Conservation (phyloP, 2,113 vertebrate genomes). For the Sporophila hypoxantha region DNA sequence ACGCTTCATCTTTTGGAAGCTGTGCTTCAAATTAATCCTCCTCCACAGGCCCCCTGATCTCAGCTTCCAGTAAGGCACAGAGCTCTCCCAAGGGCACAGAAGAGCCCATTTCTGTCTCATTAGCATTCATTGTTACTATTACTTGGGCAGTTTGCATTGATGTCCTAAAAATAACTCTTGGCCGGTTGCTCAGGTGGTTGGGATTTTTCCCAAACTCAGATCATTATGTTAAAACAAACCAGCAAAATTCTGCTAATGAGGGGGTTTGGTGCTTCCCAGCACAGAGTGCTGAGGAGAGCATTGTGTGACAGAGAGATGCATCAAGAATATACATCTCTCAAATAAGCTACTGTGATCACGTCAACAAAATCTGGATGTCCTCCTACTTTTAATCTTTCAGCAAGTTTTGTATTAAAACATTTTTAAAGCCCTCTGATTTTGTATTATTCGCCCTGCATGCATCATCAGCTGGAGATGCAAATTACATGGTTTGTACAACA, state of each 20-base stretch:
- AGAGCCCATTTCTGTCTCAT: neutral
- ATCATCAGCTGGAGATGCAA: neutral
- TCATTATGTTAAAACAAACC: constrained; percentile 11
- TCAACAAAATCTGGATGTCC: neutral
- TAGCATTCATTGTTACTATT: neutral
- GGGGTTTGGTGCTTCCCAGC: neutral
- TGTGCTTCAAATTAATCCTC: neutral
- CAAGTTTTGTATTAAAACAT: neutral
- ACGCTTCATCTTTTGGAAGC: neutral
- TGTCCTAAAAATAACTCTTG: constrained; percentile 42
- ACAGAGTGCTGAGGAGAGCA: neutral
- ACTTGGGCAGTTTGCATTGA: neutral
- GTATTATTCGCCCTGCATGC: neutral
- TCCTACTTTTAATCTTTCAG: neutral
- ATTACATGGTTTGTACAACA: neutral
- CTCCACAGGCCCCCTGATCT: neutral
- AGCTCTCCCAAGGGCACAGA: neutral
- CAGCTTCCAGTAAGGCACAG: neutral
- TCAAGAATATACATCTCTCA: neutral
- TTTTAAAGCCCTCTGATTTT: constrained; percentile 25
- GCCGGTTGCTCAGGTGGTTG: neutral
- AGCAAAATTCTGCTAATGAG: constrained; percentile 27
- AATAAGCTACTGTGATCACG: neutral
- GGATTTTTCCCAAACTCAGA: neutral
- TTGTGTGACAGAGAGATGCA: neutral